Conservation (phyloP, 1,140 invertebrate genomes). For the Pectinophora gossypiella region DNA sequence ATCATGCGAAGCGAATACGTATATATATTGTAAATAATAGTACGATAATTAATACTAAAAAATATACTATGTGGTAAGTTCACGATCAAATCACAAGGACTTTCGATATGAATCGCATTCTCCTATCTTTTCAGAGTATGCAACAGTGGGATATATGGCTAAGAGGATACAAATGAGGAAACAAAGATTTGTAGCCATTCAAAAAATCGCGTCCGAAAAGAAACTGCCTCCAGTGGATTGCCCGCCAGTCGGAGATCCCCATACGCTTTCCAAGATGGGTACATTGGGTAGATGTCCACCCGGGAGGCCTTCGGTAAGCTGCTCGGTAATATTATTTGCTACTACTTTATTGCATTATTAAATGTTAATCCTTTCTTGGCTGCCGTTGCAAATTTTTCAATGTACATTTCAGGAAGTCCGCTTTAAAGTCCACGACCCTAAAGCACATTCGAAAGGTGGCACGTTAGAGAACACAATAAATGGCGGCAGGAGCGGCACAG, state of each 20-base stretch:
- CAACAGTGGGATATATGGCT: conserved; percentile 96
- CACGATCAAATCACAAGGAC: not conserved
- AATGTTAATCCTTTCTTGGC: not conserved
- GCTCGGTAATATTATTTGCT: conserved; percentile 17
- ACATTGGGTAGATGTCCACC: conserved; percentile 65
- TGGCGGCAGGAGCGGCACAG: conserved; percentile 80
- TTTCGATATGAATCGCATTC: conserved; percentile 14
- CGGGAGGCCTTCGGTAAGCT: conserved; percentile 64
- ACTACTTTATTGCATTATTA: conserved; percentile 8
- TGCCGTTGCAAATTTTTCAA: conserved; percentile 1
- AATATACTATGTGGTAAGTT: no score
- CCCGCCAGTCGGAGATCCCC: conserved; percentile 81
- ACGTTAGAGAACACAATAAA: conserved; percentile 94
- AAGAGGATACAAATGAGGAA: conserved; percentile 97
- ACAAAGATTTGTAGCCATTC: conserved; percentile 91
- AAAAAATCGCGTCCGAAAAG: conserved; percentile 94
- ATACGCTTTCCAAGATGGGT: conserved; percentile 74
- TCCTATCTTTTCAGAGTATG: conserved; percentile 86
- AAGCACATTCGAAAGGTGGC: conserved; percentile 92
- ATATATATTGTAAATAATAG: not conserved
- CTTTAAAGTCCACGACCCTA: conserved; percentile 95
- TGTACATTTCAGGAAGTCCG: conserved; percentile 87
- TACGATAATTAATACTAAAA: conserved; percentile 2
- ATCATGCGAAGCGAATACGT: not conserved
- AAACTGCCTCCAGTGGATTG: conserved; percentile 87